Evolutionary conservation across 2,797 vertebrate species (phyloP), one percentile per base, ranked within the genome.

Genomic region (Mallotus villosus): DNA sequence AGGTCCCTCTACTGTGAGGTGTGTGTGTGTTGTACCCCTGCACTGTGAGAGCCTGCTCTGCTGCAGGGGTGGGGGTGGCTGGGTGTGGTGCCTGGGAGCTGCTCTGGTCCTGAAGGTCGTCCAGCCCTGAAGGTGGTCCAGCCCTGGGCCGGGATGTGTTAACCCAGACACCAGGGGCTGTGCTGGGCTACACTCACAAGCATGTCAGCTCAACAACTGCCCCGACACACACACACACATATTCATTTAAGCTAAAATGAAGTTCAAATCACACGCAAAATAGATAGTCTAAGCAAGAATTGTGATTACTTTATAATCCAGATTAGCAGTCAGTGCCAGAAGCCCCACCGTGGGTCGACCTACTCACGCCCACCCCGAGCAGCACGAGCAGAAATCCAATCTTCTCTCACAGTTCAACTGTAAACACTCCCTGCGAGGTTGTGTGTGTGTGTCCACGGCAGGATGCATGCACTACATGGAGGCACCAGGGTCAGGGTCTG

Each of bases 251-350:
- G 51, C 34, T n/a, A 4, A 53, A 16, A 51, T 17, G 70, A 24
- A 67, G 4, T 22, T 1, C 37, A 8, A 29, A 67, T 46, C 41
- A 12, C 27, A 60, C 3, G 24, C 34, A 72, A 72, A 22, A 65
- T 59, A 16, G 27, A 32, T 1, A 37, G 61, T n/a, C n/a, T n/a
- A 57, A 73, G 70, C 71, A 73, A 72, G 75, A 73, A 65, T 51
- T 25, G 60, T 16, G 72, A 71, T 53, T 69, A 62, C 65, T 67
- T 67, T 63, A 72, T 78, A 74, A 82, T 79, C 75, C 74, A 61
- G 68, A 77, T 75, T 73, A 75, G 70, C 81, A 82, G 79, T 81
- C 77, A 66, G 74, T 16, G 75, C 68, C 46, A 59, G 63, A 78
- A 71, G 49, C 65, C 64, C 79, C 57, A 4, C 69, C 75, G 75